phyloP scores from a whole-genome alignment of 53 echinoderm and acorn worm genomes.

The Crossaster papposus region DNA sequence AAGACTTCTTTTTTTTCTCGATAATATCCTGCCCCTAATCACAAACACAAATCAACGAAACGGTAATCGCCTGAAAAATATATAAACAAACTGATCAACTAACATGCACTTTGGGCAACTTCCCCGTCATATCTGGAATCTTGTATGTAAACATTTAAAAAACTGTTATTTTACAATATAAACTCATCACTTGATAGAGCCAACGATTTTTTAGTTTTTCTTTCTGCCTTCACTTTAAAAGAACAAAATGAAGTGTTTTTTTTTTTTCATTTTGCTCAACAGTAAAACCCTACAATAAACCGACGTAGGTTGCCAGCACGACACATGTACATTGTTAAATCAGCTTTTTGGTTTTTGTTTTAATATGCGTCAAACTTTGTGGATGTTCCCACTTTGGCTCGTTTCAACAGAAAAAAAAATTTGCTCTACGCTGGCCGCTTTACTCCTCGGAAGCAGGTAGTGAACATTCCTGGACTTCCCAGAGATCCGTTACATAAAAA shows the following conservation, averaged over 20 bases:
- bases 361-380: no score
- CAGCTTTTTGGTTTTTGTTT: no score
- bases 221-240: no score
- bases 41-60: background rate
- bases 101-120: background rate
- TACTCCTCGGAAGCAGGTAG: background rate
- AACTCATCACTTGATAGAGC: background rate
- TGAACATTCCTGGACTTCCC: background rate
- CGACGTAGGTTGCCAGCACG: no score
- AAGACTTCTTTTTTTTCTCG: background rate
- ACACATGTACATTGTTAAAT: no score
- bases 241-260: no score
- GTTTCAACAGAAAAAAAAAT: no score
- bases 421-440: no score
- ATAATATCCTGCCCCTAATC: background rate
- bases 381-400: no score
- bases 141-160: background rate
- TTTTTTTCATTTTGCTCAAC: no score
- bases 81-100: background rate
- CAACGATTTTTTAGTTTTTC: background rate
- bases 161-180: background rate
- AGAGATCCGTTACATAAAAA: background rate
- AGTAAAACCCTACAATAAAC: no score
- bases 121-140: background rate
- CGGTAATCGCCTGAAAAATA: background rate